Evolutionary conservation across 2,113 vertebrate genomes (phyloP).

Genomic region (Campylorhamphus procurvoides): DNA sequence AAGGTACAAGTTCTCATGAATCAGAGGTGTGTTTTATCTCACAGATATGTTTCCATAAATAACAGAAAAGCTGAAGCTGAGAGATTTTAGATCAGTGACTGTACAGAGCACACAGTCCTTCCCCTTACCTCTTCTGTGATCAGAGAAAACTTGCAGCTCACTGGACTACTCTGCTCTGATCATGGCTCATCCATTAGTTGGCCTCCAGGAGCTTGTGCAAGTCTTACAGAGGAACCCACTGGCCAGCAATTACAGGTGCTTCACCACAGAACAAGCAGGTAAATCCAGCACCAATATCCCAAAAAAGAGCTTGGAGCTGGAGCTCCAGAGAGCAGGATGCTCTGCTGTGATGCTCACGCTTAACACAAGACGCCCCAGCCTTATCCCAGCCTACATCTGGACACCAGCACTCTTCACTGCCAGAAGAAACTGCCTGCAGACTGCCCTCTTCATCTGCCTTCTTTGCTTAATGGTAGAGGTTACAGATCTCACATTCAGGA

Average conservation of each 20-base stretch:
- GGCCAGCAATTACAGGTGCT: neutral
- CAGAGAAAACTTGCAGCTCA: neutral
- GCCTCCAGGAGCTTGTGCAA: neutral
- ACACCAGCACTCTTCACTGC: neutral
- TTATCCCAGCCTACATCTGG: neutral
- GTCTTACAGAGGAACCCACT: neutral
- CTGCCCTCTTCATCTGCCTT: neutral
- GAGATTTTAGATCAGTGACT: neutral
- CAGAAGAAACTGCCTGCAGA: neutral
- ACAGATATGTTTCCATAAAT: neutral
- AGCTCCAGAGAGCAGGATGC: neutral
- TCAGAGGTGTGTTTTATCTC: neutral
- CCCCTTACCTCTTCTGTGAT: neutral
- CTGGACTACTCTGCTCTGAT: neutral
- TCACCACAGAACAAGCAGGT: neutral
- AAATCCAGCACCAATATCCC: neutral
- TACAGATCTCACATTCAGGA: neutral
- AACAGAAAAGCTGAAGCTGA: neutral
- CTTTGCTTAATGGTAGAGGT: neutral
- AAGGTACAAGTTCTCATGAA: neutral
- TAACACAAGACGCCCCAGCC: neutral
- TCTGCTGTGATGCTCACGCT: neutral
- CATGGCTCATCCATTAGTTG: rapidly evolving
- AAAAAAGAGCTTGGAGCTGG: neutral
- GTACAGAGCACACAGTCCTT: neutral